These are phyloP conservation scores for Spicauda simplicius DNA, from an alignment of 2,888 invertebrate genomes.

Conservation along the genomic window DNA sequence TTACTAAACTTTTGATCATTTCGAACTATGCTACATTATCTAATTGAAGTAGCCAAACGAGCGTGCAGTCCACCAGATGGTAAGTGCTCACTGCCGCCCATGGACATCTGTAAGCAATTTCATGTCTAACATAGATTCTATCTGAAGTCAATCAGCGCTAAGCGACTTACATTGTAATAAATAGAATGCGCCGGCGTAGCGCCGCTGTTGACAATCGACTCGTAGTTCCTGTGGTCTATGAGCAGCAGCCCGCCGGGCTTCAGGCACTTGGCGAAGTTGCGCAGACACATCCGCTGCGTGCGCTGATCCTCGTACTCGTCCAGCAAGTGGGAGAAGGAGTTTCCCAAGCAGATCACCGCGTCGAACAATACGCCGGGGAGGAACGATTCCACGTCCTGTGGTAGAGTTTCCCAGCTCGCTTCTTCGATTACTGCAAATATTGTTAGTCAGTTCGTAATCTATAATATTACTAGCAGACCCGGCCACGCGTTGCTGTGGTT, in stretches of 20 bases:
- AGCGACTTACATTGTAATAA: constrained; percentile 92
- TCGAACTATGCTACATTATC: too few relatives aligned
- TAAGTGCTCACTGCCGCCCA: too few relatives aligned
- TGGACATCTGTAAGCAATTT: too few relatives aligned
- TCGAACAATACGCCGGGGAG: constrained; percentile 89
- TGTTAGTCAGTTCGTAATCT: too few relatives aligned
- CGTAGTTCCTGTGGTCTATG: constrained; percentile 96
- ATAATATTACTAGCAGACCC: too few relatives aligned
- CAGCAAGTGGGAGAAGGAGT: constrained; percentile 95
- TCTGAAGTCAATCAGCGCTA: too few relatives aligned
- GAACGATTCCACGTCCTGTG: constrained; percentile 88
- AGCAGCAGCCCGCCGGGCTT: constrained; percentile 93
- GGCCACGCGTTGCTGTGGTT: too few relatives aligned
- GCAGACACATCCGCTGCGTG: constrained; percentile 91
- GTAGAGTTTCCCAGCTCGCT: constrained; percentile 94
- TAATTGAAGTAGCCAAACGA: too few relatives aligned
- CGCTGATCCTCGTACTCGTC: constrained; percentile 92
- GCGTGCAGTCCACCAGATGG: too few relatives aligned
- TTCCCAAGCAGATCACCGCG: constrained; percentile 95
- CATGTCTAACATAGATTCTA: too few relatives aligned
- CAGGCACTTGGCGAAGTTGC: constrained; percentile 92
- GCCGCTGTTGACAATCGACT: constrained; percentile 91
- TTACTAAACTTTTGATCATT: too few relatives aligned
- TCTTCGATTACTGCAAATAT: constrained; percentile 91
- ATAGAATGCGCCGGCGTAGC: constrained; percentile 92